Percentiles rank a stretch among this genome's conserved stretches.
Conservation (phyloP, 2,113 vertebrate genomes). For the Tympanuchus pallidicinctus region DNA sequence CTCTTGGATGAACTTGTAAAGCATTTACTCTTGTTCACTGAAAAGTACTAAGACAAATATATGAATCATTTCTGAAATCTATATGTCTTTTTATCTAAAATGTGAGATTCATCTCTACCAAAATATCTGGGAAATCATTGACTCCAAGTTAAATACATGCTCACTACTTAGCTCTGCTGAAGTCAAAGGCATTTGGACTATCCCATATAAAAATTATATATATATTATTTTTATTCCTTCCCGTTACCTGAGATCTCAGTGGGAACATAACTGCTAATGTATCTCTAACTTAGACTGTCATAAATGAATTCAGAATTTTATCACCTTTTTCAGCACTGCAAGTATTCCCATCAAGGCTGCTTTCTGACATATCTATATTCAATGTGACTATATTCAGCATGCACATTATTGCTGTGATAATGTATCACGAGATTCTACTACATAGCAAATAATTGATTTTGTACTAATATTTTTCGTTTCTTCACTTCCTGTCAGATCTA, state of each 20-base stretch:
- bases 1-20: background rate
- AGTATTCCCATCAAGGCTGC: conserved; percentile 7
- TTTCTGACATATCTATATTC: conserved; percentile 25
- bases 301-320: conserved; percentile 55
- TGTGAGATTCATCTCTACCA: background rate
- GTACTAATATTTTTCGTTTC: conserved; percentile 24
- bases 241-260: conserved; percentile 43
- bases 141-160: background rate
- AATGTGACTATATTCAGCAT: background rate
- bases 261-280: conserved; percentile 44
- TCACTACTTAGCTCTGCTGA: background rate
- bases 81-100: background rate
- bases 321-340: background rate
- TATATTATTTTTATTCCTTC: conserved; percentile 59
- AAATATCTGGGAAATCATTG: background rate
- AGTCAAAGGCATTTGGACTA: conserved; percentile 46
- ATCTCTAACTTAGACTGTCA: conserved; percentile 1
- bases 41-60: background rate
- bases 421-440: background rate
- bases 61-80: background rate
- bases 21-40: background rate
- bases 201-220: conserved; percentile 12
- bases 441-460: conserved; percentile 9
- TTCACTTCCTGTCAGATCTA: background rate
- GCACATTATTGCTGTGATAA: conserved; percentile 36